Evolutionary conservation across 1,140 invertebrate species (phyloP).

Genomic region (Pissodes strobi): DNA sequence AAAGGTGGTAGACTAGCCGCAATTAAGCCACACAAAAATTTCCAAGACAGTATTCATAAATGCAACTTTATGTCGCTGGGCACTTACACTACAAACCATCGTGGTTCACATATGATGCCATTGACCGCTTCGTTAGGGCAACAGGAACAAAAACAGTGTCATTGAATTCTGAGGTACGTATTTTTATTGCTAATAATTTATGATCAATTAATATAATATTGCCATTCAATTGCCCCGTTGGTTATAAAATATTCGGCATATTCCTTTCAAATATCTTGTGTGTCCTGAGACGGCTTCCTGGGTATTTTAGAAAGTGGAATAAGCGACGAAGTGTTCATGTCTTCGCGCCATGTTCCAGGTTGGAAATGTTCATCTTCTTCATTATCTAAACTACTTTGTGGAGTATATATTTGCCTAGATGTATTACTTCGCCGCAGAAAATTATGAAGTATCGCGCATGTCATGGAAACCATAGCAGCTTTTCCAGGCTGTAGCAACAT

Average conservation of each 20-base stretch:
- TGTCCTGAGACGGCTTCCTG: not conserved
- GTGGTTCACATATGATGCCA: slow-evolving; percentile 2
- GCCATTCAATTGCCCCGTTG: slow-evolving; percentile 1
- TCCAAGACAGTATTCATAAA: too few species aligned
- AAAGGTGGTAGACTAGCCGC: too few species aligned
- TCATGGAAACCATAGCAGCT: not conserved
- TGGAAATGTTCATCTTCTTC: not conserved
- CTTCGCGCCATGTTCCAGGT: not conserved
- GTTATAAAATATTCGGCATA: too few species aligned
- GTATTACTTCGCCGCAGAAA: not conserved
- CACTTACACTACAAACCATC: slow-evolving; percentile 3
- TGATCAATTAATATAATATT: not conserved
- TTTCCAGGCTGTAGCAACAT: not conserved
- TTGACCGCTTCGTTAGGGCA: not conserved
- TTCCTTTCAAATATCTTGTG: not conserved
- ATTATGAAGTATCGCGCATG: not conserved
- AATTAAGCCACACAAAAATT: too few species aligned
- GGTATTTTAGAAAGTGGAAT: not conserved
- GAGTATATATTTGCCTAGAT: too few species aligned
- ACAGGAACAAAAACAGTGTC: not conserved
- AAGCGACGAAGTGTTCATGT: not conserved
- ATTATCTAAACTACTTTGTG: not conserved
- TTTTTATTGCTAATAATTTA: not conserved
- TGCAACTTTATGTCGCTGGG: too few species aligned
- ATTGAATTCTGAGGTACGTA: slow-evolving; percentile 1